Percentiles rank a stretch among this genome's conserved stretches.
Evolutionary conservation across 2,113 vertebrate species (phyloP).

Genomic region (Chrysochloris asiatica): DNA sequence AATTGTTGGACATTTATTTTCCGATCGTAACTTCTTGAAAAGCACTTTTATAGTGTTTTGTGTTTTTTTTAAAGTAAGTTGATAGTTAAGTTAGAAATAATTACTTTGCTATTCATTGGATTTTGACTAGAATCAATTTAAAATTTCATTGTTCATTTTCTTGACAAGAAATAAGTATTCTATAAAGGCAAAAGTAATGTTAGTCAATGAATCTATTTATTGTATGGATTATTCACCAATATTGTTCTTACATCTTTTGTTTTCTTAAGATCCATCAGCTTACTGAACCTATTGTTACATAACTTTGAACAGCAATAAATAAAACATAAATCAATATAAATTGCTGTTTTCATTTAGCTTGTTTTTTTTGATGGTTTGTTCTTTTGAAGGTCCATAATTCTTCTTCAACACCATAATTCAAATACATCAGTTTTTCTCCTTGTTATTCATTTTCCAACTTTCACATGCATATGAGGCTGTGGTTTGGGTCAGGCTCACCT

Average conservation of each 20-base stretch:
- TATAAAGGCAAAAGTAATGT: slow-evolving; percentile 23
- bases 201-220: not conserved
- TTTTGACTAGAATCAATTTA: slow-evolving; percentile 49
- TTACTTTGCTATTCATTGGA: slow-evolving; percentile 50
- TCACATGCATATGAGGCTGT: no score
- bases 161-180: slow-evolving; percentile 26
- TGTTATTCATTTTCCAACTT: no score
- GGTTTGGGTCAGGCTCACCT: no score
- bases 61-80: not conserved
- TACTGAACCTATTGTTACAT: slow-evolving; percentile 16
- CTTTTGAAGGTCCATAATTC: no score
- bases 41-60: slow-evolving; percentile 35
- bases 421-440: no score
- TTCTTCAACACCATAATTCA: no score
- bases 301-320: slow-evolving; percentile 60
- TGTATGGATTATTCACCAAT: no score
- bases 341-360: slow-evolving; percentile 31
- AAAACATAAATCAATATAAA: slow-evolving; percentile 12
- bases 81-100: slow-evolving; percentile 55
- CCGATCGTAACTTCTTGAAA: slow-evolving; percentile 47
- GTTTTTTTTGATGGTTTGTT: no score
- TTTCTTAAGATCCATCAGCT: slow-evolving; percentile 41
- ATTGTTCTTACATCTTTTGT: not conserved
- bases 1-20: slow-evolving; percentile 49
- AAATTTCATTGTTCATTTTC: slow-evolving; percentile 50